phyloP scores from a whole-genome alignment of 2,888 invertebrate genomes.

The Mystacides longicornis region DNA sequence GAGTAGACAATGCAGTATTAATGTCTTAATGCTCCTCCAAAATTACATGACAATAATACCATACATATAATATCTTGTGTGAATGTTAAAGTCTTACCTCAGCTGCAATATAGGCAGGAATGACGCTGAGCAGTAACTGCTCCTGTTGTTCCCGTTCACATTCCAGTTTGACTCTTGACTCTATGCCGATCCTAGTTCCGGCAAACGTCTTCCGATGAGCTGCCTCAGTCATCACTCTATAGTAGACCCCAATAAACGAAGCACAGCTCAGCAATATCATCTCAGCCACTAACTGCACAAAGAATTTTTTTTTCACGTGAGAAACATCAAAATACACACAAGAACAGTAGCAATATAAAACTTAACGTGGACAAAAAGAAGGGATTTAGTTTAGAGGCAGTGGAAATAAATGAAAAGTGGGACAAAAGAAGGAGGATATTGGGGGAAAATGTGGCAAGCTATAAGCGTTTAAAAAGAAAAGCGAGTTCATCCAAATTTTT shows the following conservation, averaged over 20 bases:
- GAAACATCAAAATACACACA: background rate
- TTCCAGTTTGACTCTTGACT: slow-evolving; percentile 85
- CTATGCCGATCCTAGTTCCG: slow-evolving; percentile 83
- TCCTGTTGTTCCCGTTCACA: slow-evolving; percentile 92
- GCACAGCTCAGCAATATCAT: slow-evolving; percentile 69
- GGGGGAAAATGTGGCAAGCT: too few species aligned
- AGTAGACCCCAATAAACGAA: slow-evolving; percentile 78
- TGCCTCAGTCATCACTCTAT: slow-evolving; percentile 78
- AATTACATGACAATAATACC: too few species aligned
- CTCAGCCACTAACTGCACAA: slow-evolving; percentile 47
- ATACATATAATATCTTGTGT: too few species aligned
- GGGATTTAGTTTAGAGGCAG: too few species aligned
- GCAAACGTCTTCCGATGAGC: slow-evolving; percentile 84
- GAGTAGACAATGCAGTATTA: too few species aligned
- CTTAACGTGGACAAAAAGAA: too few species aligned
- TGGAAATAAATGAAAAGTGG: too few species aligned
- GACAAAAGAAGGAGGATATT: too few species aligned
- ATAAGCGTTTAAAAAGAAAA: too few species aligned
- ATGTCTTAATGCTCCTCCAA: too few species aligned
- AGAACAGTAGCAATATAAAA: background rate
- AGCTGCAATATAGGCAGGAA: slow-evolving; percentile 90
- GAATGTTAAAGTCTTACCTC: slow-evolving; percentile 56
- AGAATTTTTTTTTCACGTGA: background rate
- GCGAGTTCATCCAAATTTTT: too few species aligned
- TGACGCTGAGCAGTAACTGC: slow-evolving; percentile 82